These are phyloP conservation scores for Aquatica leii DNA, from an alignment of 2,888 invertebrate genomes.

Conservation along the genomic window DNA sequence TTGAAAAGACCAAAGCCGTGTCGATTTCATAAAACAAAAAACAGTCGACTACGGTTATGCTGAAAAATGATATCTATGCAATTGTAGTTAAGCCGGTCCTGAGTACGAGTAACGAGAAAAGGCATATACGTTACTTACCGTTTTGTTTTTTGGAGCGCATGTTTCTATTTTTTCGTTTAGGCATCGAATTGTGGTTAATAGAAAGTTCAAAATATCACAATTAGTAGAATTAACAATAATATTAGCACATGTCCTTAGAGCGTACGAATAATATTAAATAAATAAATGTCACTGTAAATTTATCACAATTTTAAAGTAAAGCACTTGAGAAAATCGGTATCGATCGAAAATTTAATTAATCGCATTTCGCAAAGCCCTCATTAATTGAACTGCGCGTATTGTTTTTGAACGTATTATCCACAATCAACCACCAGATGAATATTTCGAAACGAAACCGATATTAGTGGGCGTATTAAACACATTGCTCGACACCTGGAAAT, in stretches of 20 bases:
- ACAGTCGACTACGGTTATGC: too few relatives aligned
- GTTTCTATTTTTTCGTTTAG: conserved; percentile 50
- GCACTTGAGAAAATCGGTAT: too few relatives aligned
- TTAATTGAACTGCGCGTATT: too few relatives aligned
- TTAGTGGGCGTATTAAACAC: conserved; percentile 44
- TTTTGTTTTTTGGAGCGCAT: conserved; percentile 53
- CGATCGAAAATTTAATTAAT: too few relatives aligned
- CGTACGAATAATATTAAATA: neutral
- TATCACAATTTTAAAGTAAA: too few relatives aligned
- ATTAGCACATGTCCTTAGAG: conserved; percentile 5
- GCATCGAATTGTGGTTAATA: conserved; percentile 31
- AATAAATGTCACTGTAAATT: too few relatives aligned
- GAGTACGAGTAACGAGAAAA: neutral
- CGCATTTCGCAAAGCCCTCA: too few relatives aligned
- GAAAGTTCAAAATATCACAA: conserved; percentile 14
- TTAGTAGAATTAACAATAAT: conserved; percentile 13
- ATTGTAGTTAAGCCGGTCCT: too few relatives aligned
- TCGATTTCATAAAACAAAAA: too few relatives aligned
- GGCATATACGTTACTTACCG: conserved; percentile 44
- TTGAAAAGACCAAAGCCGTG: too few relatives aligned
- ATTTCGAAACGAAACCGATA: conserved; percentile 40
- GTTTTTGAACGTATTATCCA: conserved; percentile 16
- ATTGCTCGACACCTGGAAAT: conserved; percentile 44
- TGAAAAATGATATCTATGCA: too few relatives aligned
- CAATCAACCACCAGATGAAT: conserved; percentile 42